Evolutionary conservation across 2,888 invertebrate genomes (phyloP).

Genomic region (Acrobasis consociella): DNA sequence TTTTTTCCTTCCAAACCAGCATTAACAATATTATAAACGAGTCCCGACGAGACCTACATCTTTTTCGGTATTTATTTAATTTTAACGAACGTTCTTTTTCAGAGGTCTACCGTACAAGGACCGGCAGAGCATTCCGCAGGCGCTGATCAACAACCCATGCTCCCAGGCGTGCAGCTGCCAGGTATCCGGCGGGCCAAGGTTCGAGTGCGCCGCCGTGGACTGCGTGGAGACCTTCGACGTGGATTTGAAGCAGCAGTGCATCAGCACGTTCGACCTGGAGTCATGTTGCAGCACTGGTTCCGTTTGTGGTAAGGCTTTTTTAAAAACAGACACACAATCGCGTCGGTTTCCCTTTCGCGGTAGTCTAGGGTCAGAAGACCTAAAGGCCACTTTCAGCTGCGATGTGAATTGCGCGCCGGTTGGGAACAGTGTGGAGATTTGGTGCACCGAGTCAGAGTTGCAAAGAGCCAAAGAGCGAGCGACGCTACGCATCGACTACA

Average conservation of each 20-base stretch:
- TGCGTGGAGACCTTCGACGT: conserved; percentile 64
- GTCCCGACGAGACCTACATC: no score
- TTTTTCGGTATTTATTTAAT: no score
- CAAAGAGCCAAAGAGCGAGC: no score
- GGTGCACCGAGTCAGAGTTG: no score
- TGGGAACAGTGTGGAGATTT: no score
- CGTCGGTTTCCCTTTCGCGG: no score
- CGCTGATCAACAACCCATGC: conserved; percentile 61
- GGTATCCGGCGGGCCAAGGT: conserved; percentile 48
- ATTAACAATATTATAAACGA: no score
- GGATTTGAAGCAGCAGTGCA: conserved; percentile 60
- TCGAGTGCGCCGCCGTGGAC: conserved; percentile 72
- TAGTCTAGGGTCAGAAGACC: no score
- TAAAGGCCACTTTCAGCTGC: no score
- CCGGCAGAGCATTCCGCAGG: conserved; percentile 57
- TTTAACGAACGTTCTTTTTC: conserved; percentile 35
- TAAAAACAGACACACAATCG: neutral
- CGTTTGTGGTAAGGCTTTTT: conserved; percentile 63
- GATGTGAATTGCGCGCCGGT: no score
- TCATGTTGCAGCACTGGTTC: conserved; percentile 66
- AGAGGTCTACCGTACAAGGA: conserved; percentile 63
- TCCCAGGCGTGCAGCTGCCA: conserved; percentile 66
- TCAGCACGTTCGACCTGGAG: conserved; percentile 61
- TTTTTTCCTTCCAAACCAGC: no score
- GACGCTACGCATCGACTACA: no score